These are phyloP conservation scores for Empidonax traillii DNA, from an alignment of 2,113 vertebrate species.

Conservation along the genomic window DNA sequence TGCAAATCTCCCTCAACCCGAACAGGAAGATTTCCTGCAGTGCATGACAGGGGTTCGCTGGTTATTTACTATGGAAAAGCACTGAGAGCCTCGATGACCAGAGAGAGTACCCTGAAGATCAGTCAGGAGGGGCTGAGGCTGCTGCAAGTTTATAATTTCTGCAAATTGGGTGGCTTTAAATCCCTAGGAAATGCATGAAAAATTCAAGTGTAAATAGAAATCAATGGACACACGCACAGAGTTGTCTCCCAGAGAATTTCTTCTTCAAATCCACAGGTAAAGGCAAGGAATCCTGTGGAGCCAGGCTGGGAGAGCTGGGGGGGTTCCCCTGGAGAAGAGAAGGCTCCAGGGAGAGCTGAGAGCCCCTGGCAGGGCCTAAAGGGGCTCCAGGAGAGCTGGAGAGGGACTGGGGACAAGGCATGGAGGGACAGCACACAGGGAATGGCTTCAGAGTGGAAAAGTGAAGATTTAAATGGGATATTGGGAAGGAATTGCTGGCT, in stretches of 20 bases:
- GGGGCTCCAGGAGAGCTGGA: not conserved
- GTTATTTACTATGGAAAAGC: not conserved
- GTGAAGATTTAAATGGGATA: too few species aligned
- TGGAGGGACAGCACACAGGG: not conserved
- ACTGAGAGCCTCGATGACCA: not conserved
- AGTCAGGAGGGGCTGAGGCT: not conserved
- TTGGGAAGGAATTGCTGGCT: not conserved
- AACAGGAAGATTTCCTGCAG: not conserved
- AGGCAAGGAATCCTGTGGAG: not conserved
- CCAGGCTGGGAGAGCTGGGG: not conserved
- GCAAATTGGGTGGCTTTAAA: not conserved
- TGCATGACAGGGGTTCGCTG: not conserved
- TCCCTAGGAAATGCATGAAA: not conserved
- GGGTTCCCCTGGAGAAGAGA: not conserved
- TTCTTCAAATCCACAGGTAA: not conserved
- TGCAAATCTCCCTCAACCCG: not conserved
- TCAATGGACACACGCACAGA: not conserved
- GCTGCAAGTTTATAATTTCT: not conserved
- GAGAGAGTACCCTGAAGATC: rapidly evolving
- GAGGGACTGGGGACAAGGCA: not conserved
- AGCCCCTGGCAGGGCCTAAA: not conserved
- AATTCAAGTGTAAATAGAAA: not conserved
- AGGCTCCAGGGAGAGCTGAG: not conserved
- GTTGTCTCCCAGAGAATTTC: not conserved
- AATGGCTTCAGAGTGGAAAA: not conserved